Evolutionary conservation across 35 echinoderm and acorn worm species (phyloP).

Genomic region (Stichopus chloronotus): DNA sequence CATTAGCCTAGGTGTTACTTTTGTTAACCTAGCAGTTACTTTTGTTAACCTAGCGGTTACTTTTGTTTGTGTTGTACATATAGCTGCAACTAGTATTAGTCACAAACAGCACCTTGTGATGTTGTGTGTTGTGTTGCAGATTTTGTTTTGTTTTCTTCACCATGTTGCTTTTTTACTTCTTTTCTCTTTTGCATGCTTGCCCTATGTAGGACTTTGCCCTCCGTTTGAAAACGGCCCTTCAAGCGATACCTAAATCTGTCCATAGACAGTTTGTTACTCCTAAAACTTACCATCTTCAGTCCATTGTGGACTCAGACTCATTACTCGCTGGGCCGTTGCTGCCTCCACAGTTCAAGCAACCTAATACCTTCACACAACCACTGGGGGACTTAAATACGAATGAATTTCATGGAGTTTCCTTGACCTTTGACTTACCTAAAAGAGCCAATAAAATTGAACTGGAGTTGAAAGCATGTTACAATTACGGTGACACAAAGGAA

Average conservation of each 20-base stretch:
- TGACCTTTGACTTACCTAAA: not conserved
- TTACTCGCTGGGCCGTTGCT: not conserved
- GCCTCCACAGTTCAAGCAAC: not conserved
- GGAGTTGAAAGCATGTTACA: slow-evolving; percentile 30
- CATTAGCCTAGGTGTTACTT: no score
- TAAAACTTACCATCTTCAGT: slow-evolving; percentile 18
- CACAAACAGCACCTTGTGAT: not conserved
- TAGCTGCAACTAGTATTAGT: no score
- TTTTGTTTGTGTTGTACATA: no score
- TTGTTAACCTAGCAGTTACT: no score
- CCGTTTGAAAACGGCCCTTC: slow-evolving; percentile 36
- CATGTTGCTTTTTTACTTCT: slow-evolving; percentile 8
- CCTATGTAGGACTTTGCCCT: slow-evolving; percentile 23
- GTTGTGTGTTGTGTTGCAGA: not conserved
- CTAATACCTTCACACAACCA: not conserved
- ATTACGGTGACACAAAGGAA: not conserved
- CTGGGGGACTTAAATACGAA: not conserved
- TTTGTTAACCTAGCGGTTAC: no score
- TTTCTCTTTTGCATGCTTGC: slow-evolving; percentile 36
- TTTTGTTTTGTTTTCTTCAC: not conserved
- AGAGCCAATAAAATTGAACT: not conserved
- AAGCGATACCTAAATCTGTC: slow-evolving; percentile 24
- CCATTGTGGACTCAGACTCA: not conserved
- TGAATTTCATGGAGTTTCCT: not conserved
- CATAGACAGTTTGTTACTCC: not conserved